These are phyloP conservation scores for Actenoides lindsayi DNA, from an alignment of 2,113 vertebrate genomes.

Conservation along the genomic window DNA sequence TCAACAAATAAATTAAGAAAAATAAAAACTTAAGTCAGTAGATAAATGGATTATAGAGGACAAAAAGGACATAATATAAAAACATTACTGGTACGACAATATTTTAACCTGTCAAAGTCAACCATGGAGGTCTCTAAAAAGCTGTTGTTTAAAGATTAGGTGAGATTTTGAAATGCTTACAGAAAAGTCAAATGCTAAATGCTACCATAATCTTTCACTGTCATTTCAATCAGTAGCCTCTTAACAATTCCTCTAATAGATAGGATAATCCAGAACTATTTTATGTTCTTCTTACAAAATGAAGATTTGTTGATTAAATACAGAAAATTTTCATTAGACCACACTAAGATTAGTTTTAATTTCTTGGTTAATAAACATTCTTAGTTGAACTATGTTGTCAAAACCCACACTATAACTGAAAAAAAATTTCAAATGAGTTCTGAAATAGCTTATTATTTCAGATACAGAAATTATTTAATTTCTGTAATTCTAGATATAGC, in stretches of 20 bases:
- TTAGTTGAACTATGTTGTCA: background rate
- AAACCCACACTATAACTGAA: background rate
- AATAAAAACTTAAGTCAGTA: background rate
- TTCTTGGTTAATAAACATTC: background rate
- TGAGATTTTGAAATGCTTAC: background rate
- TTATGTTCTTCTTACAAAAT: background rate
- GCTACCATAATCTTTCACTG: background rate
- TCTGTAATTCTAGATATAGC: background rate
- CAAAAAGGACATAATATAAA: background rate
- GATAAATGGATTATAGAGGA: background rate
- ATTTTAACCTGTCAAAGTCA: background rate
- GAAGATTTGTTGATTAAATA: background rate
- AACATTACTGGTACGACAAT: background rate
- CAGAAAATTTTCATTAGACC: background rate
- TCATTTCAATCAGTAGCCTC: background rate
- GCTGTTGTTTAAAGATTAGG: background rate
- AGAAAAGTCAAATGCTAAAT: background rate
- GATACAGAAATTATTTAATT: background rate
- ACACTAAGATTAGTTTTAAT: background rate
- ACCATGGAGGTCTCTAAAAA: background rate
- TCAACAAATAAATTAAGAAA: background rate
- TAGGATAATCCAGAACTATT: background rate
- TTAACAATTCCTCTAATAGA: background rate
- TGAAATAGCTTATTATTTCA: background rate
- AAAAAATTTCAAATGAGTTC: background rate